phyloP scores from a whole-genome alignment of 2,888 invertebrate genomes.

The Nineta flava region DNA sequence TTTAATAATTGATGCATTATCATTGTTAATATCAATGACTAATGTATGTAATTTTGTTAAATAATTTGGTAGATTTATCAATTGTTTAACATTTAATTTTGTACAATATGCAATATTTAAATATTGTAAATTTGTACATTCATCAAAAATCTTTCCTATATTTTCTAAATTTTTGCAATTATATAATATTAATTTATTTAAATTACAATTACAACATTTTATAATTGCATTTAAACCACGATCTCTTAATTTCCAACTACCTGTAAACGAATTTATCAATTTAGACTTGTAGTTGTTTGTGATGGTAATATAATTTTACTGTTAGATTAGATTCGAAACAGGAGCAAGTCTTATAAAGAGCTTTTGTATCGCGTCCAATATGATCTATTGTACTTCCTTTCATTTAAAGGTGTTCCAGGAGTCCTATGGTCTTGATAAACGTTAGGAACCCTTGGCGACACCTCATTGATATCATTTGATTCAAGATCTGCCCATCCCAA shows the following conservation, averaged over 20 bases:
- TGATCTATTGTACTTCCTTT: no score
- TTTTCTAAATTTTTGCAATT: constrained; percentile 1
- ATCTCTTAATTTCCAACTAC: constrained; percentile 3
- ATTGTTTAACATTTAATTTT: neutral
- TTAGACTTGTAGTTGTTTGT: no score
- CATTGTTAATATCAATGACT: neutral
- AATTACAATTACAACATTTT: constrained; percentile 2
- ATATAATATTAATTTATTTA: neutral
- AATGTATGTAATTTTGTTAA: neutral
- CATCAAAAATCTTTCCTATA: neutral
- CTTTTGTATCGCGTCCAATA: no score
- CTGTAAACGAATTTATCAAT: neutral
- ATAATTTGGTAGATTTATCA: neutral
- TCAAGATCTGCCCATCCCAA: no score
- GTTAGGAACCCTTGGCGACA: no score
- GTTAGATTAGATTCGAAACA: no score
- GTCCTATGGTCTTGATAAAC: no score
- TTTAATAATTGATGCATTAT: neutral
- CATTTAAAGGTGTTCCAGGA: no score
- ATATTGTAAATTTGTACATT: constrained; percentile 2
- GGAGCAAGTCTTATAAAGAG: no score
- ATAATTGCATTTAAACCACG: neutral
- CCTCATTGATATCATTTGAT: no score
- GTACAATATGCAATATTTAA: constrained; percentile 3
- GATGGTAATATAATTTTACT: no score